Evolutionary conservation across 2,797 vertebrate genomes (phyloP).

Genomic region (Ptychobarbus kaznakovi): DNA sequence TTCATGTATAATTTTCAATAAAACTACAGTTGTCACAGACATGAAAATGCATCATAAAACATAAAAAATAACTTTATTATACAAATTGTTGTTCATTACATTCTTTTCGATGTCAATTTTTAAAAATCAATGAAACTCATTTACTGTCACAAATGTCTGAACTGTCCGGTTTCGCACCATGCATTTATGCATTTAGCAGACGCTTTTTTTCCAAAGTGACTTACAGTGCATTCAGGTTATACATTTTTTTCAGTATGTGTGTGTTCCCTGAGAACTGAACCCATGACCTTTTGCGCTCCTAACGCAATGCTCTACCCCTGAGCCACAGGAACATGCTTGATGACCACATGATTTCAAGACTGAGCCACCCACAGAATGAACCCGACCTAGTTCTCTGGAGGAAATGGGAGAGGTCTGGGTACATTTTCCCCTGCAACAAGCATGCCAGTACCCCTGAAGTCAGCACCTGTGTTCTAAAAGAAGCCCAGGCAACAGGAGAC

Average conservation of each 20-base stretch:
- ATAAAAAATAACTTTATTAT: neutral
- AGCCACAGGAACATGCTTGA: neutral
- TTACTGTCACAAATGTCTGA: neutral
- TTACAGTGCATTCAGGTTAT: too few species aligned
- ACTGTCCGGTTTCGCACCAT: neutral
- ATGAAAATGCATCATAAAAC: neutral
- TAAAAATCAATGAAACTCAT: neutral
- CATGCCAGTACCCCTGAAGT: slow-evolving; percentile 80
- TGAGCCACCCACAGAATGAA: neutral
- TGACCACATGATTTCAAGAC: slow-evolving; percentile 4
- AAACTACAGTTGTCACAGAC: neutral
- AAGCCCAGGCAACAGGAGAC: slow-evolving; percentile 78
- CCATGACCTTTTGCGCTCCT: too few species aligned
- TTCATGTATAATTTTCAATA: neutral
- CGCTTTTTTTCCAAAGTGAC: too few species aligned
- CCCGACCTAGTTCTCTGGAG: slow-evolving; percentile 58
- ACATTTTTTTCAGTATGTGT: too few species aligned
- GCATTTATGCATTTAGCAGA: too few species aligned
- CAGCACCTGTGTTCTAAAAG: slow-evolving; percentile 88
- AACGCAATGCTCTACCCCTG: too few species aligned
- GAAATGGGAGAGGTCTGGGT: slow-evolving; percentile 67
- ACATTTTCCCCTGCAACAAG: slow-evolving; percentile 81
- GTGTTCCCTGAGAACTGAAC: too few species aligned
- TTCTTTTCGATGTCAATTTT: neutral
- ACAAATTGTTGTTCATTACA: neutral